Base-by-base conservation (phyloP, 2,888 invertebrate species). In the Machimus atricapillus region DNA sequence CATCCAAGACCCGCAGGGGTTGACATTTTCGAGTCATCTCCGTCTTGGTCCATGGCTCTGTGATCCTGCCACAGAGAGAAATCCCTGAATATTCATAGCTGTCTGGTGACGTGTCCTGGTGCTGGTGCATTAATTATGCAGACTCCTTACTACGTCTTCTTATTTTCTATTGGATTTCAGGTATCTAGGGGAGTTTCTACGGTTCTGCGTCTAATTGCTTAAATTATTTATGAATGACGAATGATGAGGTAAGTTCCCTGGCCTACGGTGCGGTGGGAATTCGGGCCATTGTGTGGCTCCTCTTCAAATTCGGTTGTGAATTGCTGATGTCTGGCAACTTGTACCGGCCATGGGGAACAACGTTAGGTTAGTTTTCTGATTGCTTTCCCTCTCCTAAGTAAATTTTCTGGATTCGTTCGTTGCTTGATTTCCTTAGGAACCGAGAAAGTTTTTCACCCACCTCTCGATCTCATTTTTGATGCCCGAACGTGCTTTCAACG, bases 161-260 rank as follows among this genome's bases (percentile, higher is more conserved):
- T 81, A 81, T 81, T 81, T 81, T 81, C 81, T 81, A 81, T 81
- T 56, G 81, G 81, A 81, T 81, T 81, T 56, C 81, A 81, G 81
- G 81, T 56, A 81, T 56, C 81, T 81, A 52, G 81, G 81, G 52
- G 81, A 81, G 81, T 81, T 81, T 81, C 81, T 81, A 52, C 56
- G 52, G 27, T 81, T 81, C 81, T 81, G 27, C 31, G 66, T 86
- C 58, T 87, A 87, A 87, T 87, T 87, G 87, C 87, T 87, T 87
- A 86, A 87, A 87, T 86, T 87, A 87, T 87, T 87, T 87, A 87
- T 87, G 87, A 87, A 87, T 87, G 86, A 86, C 73, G 58, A 82
- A 87, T 87, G 86, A 87, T 83, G 87, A 86, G 86, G 83, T 86
- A 66, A 77, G 76, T 74, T 87, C 52, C 81, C 27, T 52, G 81